Base-by-base conservation (phyloP, 2,797 vertebrate species). In the Lycodopsis pacificus region DNA sequence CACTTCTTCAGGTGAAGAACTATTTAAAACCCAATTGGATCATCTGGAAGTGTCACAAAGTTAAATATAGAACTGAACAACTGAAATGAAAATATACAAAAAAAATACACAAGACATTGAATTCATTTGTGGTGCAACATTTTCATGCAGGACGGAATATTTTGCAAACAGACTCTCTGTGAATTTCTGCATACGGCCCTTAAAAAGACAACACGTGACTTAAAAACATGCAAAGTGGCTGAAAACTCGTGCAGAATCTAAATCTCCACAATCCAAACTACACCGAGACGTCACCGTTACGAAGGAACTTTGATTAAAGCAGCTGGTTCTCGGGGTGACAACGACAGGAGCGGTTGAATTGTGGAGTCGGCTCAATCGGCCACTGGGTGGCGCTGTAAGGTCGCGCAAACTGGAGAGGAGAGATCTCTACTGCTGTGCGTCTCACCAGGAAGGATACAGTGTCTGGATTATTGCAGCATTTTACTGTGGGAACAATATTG, bases 311-410 rank as follows among this genome's bases (percentile, higher is more conserved):
- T 57, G 61, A 71, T 76, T 7, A 17, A 19, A 6, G 64, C 61
- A 3, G 42, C 1, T 44, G 58, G 65, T 79, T 61, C 6, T 13
- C 2, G 9, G 11, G 62, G 10, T 61, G 79, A 81, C 80, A 76
- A 51, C 17, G 20, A 34, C 30, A 65, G 56, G 0, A 57, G 62
- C 10, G 15, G 7, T 34, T 44, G 27, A 2, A 7, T 0, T 0
- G 63, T 25, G 38, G 67, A 32, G 11, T 1, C 48, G 4, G 34
- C 62, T 5, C 5, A 3, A 6, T 3, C 25, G 8, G 65, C 89
- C 95, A 91, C 92, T 71, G 90, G 94, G 93, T 91, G 94, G 93
- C 94, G 94, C 94, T 95, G 88, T 81, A 90, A 84, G 86, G 86
- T 83, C 89, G 83, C 77, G 40, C 56, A 94, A 90, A 76, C 86